Evolutionary conservation across 2,113 vertebrate species (phyloP), one percentile per base, ranked within the genome.

Genomic region (Amphiprion ocellaris): DNA sequence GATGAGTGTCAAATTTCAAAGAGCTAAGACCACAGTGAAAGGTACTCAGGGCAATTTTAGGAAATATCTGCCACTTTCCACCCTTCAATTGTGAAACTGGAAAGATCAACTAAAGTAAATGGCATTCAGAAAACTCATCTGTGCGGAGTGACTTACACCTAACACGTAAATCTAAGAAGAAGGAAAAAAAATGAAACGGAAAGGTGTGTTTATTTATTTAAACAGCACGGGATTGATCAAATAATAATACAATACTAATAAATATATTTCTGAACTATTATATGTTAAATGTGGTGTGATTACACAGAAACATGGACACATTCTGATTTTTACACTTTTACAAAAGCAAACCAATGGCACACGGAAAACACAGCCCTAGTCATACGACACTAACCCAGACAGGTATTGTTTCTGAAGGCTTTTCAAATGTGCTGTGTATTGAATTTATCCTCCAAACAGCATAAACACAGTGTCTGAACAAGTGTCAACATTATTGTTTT

Each of bases 1-100:
- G 89, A 92, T 74, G 81, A 88, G 79, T 85, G 90, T 89, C 85
- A 87, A 90, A 82, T 89, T 82, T 89, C 77, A 84, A 73, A 90
- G 52, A 86, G 83, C 90, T 77, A 62, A 88, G 75, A 90, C 89
- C 83, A 74, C 68, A 75, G 75, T 85, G 69, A 86, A 84, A 85
- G 68, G 76, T 69, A 78, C 76, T 80, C 44, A 63, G 83, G 28
- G 44, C 24, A 54, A 67, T 69, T 74, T 83, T 65, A 15, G 49
- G 73, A 86, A 82, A 85, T 59, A 47, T 84, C 54, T 82, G 69
- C 74, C 75, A 79, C 80, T 82, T 85, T 79, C 71, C 74, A 79
- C 23, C 60, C 71, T 74, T 69, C 60, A 28, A 69, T 54, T 65
- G 69, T 69, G 59, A 74, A 74, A 65, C 24, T 26, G 12, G 56